A percentile compares a stretch with the other conserved stretches of the same genome.
Conservation (phyloP, 1,140 invertebrate species). For the Galendromus occidentalis region DNA sequence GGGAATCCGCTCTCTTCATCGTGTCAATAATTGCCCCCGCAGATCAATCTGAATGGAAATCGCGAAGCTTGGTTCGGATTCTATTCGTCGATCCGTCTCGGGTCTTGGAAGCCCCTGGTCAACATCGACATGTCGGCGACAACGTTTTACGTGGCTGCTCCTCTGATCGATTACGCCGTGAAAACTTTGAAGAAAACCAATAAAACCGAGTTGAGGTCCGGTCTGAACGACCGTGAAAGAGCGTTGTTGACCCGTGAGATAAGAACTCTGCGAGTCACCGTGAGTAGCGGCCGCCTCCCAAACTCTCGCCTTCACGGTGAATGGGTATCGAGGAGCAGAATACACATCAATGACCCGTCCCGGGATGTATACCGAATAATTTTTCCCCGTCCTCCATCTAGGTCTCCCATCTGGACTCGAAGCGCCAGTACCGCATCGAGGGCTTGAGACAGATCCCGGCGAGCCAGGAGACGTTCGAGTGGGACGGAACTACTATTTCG, state of each 20-base stretch:
- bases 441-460: constrained; percentile 15
- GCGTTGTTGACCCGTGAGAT: constrained; percentile 14
- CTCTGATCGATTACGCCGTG: constrained; percentile 13
- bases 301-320: too few species aligned
- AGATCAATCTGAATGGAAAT: constrained; percentile 12
- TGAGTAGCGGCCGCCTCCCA: too few species aligned
- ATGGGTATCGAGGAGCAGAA: too few species aligned
- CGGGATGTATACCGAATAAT: too few species aligned
- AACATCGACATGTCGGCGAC: constrained; percentile 17
- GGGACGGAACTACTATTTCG: constrained; percentile 11
- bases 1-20: neutral
- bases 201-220: neutral
- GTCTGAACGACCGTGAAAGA: constrained; percentile 11
- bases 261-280: constrained; percentile 16
- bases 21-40: neutral
- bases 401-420: constrained; percentile 14
- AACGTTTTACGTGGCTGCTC: constrained; percentile 12
- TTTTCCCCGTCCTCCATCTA: too few species aligned
- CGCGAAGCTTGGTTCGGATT: constrained; percentile 18
- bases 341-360: too few species aligned
- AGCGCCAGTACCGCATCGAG: constrained; percentile 16
- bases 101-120: constrained; percentile 17
- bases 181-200: neutral
- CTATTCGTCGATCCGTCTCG: constrained; percentile 15
- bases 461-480: constrained; percentile 13